Evolutionary conservation across 1,140 invertebrate genomes (phyloP), one percentile per base, ranked within the genome.

Genomic region (Hypothenemus hampei): DNA sequence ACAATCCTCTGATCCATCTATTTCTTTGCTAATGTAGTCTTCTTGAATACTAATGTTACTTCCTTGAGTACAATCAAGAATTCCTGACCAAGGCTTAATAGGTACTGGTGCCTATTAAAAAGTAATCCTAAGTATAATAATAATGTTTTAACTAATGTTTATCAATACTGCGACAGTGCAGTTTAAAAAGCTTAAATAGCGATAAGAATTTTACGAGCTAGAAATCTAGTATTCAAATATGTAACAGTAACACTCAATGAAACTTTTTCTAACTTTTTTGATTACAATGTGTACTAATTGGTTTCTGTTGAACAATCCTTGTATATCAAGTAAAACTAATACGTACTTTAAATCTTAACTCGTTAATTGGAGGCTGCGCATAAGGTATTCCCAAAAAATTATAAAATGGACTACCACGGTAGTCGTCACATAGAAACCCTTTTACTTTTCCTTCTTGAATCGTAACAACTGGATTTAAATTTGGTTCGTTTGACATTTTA

Each of bases 371-470:
- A 6, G 84, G 81, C 67, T 83, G 78, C 0, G 82, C 84, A 68
- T 76, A 86, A 0, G 85, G 85, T 61, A 86, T 82, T 11, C 81
- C 79, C 53, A 75, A 73, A 64, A 80, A 86, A 29, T 73, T 71
- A 63, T 69, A 73, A 65, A 70, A 77, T 50, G 70, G 59, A 3
- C 59, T 61, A 29, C 73, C 69, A 23, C 68, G 66, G 16, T 59
- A 52, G 51, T 65, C 69, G 31, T 68, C 65, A 15, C 58, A 39
- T 36, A 72, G 46, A 41, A 65, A 67, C 16, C 77, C 70, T 44
- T 43, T 54, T 31, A 72, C 16, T 60, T 63, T 58, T 39, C 73
- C 66, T 40, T 70, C 54, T 15, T 59, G 35, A 29, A 65, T 36
- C 19, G 46, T 47, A 21, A 65, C 63, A 18, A 61, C 44, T n/a